A percentile compares a stretch with the other conserved stretches of the same genome.
These are phyloP conservation scores for Triops cancriformis DNA, from an alignment of 1,140 invertebrate genomes.

Conservation along the genomic window DNA sequence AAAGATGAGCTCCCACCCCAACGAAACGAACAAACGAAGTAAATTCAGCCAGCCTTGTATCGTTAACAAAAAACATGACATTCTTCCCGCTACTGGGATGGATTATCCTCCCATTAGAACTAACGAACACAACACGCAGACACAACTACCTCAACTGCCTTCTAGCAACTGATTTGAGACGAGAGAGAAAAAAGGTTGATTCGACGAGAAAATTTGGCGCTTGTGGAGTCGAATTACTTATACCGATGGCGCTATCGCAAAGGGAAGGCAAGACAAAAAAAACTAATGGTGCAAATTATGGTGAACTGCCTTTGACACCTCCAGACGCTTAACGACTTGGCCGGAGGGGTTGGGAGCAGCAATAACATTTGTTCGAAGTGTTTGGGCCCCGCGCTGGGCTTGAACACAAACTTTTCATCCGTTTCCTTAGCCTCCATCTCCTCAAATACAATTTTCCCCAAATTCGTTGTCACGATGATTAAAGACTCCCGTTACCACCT, in stretches of 20 bases:
- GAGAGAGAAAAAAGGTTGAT: background rate
- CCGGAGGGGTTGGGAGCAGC: background rate
- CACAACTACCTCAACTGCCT: background rate
- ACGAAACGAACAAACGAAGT: background rate
- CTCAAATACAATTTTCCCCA: background rate
- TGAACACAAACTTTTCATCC: background rate
- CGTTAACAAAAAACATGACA: slow-evolving; percentile 1
- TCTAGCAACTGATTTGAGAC: background rate
- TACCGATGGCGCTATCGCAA: background rate
- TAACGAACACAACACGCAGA: background rate
- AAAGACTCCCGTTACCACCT: background rate
- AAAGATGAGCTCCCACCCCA: background rate
- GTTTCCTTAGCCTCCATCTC: background rate
- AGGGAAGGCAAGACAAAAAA: background rate
- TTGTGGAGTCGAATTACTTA: background rate
- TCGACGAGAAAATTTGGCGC: background rate
- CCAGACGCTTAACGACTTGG: background rate
- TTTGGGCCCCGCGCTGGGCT: background rate
- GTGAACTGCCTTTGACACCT: background rate
- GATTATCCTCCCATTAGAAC: background rate
- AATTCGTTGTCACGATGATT: slow-evolving; percentile 10
- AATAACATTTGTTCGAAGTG: background rate
- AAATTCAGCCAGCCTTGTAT: background rate
- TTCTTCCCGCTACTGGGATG: background rate
- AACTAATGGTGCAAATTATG: background rate